These are phyloP conservation scores for Dynastes tityus DNA, from an alignment of 2,888 invertebrate species.

Conservation along the genomic window DNA sequence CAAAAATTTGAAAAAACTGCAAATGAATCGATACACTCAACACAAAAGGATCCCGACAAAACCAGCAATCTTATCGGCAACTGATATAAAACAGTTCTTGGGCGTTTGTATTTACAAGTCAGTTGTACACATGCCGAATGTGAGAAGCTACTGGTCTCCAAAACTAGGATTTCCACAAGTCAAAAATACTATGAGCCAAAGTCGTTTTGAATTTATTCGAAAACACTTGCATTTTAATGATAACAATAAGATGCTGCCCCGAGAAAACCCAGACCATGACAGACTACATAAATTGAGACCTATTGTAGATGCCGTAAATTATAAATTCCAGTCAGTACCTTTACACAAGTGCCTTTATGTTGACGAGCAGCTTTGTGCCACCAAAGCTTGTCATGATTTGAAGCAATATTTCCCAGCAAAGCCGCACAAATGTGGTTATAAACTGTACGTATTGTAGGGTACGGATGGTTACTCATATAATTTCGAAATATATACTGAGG, in stretches of 20 bases:
- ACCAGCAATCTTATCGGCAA: too few species aligned
- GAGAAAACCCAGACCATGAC: background rate
- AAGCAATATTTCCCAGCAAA: background rate
- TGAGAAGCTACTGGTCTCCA: background rate
- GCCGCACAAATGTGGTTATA: background rate
- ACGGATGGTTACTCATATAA: background rate
- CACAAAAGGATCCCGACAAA: background rate
- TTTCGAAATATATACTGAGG: constrained; percentile 4
- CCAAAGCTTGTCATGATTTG: too few species aligned
- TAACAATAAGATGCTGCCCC: too few species aligned
- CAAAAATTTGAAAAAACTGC: background rate
- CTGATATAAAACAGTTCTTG: too few species aligned
- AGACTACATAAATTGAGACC: background rate
- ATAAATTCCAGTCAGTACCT: background rate
- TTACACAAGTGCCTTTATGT: background rate
- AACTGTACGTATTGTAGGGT: background rate
- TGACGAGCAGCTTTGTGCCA: background rate
- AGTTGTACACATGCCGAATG: background rate
- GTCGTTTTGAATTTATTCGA: too few species aligned
- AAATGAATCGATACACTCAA: constrained; percentile 8
- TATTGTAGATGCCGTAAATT: background rate
- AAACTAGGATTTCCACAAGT: background rate
- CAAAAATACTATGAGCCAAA: background rate
- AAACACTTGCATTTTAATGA: too few species aligned
- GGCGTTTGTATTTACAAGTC: background rate